Conservation (phyloP, 1,140 invertebrate genomes). For the Caenorhabditis latens region DNA sequence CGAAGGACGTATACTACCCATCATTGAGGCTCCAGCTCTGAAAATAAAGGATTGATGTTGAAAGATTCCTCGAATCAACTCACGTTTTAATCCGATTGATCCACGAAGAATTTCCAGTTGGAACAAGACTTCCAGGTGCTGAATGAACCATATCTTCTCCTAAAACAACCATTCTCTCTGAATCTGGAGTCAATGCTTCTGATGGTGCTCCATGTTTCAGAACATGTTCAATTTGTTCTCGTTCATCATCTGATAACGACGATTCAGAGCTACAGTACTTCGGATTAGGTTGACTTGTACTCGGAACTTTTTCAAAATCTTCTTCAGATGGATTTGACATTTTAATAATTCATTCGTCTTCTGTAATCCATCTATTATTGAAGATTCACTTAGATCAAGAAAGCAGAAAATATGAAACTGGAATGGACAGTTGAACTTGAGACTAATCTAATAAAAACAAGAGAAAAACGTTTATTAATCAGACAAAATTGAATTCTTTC, state of each 20-base stretch:
- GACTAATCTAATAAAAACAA: neutral
- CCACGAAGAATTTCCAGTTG: constrained; percentile 7
- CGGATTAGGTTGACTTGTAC: neutral
- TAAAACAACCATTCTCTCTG: constrained; percentile 22
- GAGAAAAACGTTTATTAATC: constrained; percentile 3
- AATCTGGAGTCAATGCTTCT: constrained; percentile 29
- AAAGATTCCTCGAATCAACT: neutral
- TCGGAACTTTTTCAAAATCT: neutral
- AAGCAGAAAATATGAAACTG: no score
- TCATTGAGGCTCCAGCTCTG: neutral
- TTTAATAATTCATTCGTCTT: neutral
- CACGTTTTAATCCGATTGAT: neutral
- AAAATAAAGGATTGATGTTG: neutral
- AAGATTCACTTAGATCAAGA: no score
- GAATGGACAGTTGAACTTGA: no score
- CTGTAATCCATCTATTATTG: neutral
- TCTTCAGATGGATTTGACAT: neutral
- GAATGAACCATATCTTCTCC: constrained; percentile 2
- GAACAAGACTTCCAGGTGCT: neutral
- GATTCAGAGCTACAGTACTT: constrained; percentile 18
- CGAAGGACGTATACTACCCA: constrained; percentile 10
- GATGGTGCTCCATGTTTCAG: neutral
- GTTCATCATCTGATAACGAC: constrained; percentile 14
- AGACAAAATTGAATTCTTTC: neutral
- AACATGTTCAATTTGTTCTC: constrained; percentile 21